Base-by-base conservation (phyloP, 2,797 vertebrate species). In the Trematomus bernacchii region DNA sequence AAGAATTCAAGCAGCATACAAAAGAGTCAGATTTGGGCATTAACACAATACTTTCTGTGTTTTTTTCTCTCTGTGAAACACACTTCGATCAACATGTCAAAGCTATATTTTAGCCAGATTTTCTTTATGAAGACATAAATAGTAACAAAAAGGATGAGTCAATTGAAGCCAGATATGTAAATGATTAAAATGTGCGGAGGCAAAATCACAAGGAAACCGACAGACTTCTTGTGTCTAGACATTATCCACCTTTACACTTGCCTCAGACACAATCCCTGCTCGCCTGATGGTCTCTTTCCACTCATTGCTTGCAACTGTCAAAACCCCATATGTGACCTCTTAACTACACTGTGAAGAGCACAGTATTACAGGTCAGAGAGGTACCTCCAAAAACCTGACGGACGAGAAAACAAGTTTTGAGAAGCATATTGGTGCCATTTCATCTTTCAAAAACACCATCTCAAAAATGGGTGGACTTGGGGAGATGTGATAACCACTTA, bases 321-420 rank as follows among this genome's bases (percentile, higher is more conserved):
- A 63, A 80, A 51, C 19, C 11, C 78, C 44, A 64, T 50, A n/a
- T 59, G 77, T 69, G 73, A 81, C 70, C 80, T 77, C 77, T 76
- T 83, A 78, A 80, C 69, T 59, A 68, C 16, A 46, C 59, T 53
- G 71, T 64, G 50, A 57, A 4, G 44, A 63, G 67, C 69, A 71
- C 46, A 61, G 64, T 76, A 79, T 83, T 66, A 79, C 51, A 82
- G 76, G 66, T 64, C 27, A 27, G 47, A 1, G 2, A 67, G 52
- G 57, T 52, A 47, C 53, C 68, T 73, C 58, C 52, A 67, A 16
- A 65, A 79, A 71, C 27, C 61, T 66, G 48, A 76, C 62, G 65
- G 64, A 84, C 0, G 11, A 66, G 18, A 76, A 83, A 71, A 72
- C 18, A 74, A n/a, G 18, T 37, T 68, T 73, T 73, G 69, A 53